Evolutionary conservation across 1,140 invertebrate species (phyloP).

Genomic region (Helicoverpa zea): DNA sequence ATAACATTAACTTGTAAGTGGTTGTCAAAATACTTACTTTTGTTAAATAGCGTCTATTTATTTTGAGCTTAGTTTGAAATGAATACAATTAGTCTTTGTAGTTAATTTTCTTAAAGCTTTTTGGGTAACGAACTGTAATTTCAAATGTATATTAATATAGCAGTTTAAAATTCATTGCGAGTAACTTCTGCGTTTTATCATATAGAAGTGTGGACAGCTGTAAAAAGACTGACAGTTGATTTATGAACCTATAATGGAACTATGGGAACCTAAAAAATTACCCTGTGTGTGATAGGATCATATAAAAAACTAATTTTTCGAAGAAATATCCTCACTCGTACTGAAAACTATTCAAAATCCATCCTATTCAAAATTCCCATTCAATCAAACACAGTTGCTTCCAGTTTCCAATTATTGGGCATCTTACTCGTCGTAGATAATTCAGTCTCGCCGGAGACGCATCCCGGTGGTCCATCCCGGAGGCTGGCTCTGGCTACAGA

Average conservation of each 20-base stretch:
- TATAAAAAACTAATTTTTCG: not conserved
- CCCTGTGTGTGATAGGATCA: not conserved
- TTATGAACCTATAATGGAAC: too few species aligned
- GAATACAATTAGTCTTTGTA: slow-evolving; percentile 32
- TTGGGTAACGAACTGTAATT: slow-evolving; percentile 3
- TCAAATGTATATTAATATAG: slow-evolving; percentile 25
- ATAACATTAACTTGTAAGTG: slow-evolving; percentile 28
- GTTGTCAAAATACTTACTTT: slow-evolving; percentile 21
- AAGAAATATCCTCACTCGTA: not conserved
- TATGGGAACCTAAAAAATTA: not conserved
- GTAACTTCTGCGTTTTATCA: too few species aligned
- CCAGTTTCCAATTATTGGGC: slow-evolving; percentile 1
- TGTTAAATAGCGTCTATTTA: slow-evolving; percentile 25
- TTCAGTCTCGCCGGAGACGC: slow-evolving; percentile 23
- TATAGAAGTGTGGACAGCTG: too few species aligned
- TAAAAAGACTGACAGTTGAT: too few species aligned
- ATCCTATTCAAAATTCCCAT: slow-evolving; percentile 1
- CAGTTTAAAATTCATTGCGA: slow-evolving; percentile 1
- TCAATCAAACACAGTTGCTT: slow-evolving; percentile 17
- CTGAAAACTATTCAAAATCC: not conserved
- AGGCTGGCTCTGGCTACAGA: not conserved
- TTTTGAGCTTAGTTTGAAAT: slow-evolving; percentile 29
- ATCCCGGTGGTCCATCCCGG: not conserved
- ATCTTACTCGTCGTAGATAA: slow-evolving; percentile 22
- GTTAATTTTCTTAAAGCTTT: slow-evolving; percentile 29